These are phyloP conservation scores for Enteromius anoplus DNA, from an alignment of 2,797 vertebrate species.

Conservation along the genomic window DNA sequence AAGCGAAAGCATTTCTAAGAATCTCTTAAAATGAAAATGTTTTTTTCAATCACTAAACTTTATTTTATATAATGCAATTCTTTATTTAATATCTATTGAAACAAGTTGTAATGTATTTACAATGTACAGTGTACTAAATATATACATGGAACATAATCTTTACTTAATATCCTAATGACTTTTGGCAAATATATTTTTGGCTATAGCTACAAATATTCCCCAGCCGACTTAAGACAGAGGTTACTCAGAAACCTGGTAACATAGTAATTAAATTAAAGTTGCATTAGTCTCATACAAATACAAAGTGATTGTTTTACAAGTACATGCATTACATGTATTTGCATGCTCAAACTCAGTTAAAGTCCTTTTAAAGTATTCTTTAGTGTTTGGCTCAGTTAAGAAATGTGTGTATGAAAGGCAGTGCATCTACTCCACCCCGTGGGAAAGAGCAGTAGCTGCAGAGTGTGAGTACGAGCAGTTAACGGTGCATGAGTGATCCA, in stretches of 20 bases:
- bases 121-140: no score
- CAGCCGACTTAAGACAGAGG: no score
- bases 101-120: no score
- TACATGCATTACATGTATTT: background rate
- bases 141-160: no score
- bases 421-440: slow-evolving; percentile 37
- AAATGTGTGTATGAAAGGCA: slow-evolving; percentile 33
- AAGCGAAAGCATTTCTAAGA: background rate
- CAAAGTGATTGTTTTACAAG: background rate
- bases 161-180: no score
- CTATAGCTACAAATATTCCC: no score
- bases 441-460: slow-evolving; percentile 25
- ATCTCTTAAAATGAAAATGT: background rate
- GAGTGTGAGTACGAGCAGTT: slow-evolving; percentile 57
- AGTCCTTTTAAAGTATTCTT: no score
- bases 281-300: background rate
- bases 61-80: background rate
- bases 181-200: no score
- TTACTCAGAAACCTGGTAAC: background rate
- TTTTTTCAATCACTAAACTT: background rate
- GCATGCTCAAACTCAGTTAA: background rate
- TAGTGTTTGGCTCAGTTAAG: background rate
- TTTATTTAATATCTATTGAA: background rate
- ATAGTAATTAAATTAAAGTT: background rate
- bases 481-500: slow-evolving; percentile 66